Base-by-base conservation (phyloP, 2,113 vertebrate species). In the Carassius auratus region DNA sequence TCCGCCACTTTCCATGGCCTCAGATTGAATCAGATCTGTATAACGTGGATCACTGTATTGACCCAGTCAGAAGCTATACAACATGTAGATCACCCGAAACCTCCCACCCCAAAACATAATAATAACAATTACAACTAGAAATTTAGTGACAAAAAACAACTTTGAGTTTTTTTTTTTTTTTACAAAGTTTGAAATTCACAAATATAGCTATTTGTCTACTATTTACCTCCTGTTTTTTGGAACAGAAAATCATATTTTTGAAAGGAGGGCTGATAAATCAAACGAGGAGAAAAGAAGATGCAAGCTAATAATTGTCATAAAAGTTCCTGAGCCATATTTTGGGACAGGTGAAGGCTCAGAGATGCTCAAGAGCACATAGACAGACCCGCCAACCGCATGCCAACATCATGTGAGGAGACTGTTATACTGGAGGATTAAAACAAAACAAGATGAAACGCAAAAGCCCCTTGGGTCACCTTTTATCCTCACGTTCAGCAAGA, bases 181-280 rank as follows among this genome's bases (percentile, higher is more conserved):
- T 88, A 91, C 89, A 93, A 90, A 94, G 83, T 94, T 94, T 93
- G 94, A 94, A 95, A 94, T 94, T 93, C 94, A 95, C 94, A 95
- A 91, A 91, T 94, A 93, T 93, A 92, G 91, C 92, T 90, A 75
- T 75, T 50, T 75, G 79, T 92, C 90, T 91, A 90, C 90, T 89
- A 21, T 90, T 90, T 30, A 82, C 52, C 69, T 14, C 26, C 73
- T 30, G 36, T 17, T 48, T 92, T 92, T 93, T 92, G 42, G 91
- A 85, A 88, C 23, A 76, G 61, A 89, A 93, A 92, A 92, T 86
- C 55, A 87, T 91, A 89, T 86, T 66, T 89, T 83, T 84, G 36
- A 75, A 85, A 89, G 86, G 81, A 79, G 38, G 30, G 15, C 48
- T 48, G 59, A 81, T 85, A 84, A 36, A 59, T 48, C 62, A 55